phyloP scores from a whole-genome alignment of 2,113 vertebrate genomes.

The Clarias macrocephalus region DNA sequence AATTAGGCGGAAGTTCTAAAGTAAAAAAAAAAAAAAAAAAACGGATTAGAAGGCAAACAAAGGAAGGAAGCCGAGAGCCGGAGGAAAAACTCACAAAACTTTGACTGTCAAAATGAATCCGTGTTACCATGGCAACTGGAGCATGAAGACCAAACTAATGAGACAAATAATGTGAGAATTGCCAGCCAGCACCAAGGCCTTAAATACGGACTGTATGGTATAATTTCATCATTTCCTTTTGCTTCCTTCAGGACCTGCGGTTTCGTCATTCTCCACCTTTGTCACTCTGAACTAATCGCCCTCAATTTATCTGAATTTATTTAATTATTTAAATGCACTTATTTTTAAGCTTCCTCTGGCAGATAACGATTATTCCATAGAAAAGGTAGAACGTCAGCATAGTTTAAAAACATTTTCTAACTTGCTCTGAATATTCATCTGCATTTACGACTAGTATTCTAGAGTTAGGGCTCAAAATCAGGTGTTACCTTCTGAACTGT shows the following conservation, averaged over 20 bases:
- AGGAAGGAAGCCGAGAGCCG: not conserved
- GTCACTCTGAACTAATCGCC: not conserved
- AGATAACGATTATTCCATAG: not conserved
- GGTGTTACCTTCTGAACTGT: not conserved
- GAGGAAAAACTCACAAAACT: conserved; percentile 32
- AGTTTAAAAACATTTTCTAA: not conserved
- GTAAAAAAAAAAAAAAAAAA: not conserved
- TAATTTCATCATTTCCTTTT: conserved; percentile 46
- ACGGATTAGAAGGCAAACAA: not conserved
- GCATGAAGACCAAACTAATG: conserved; percentile 26
- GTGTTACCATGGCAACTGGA: conserved; percentile 37
- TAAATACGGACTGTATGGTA: conserved; percentile 52
- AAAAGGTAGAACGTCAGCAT: not conserved
- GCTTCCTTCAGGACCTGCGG: not conserved
- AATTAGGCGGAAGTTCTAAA: not conserved
- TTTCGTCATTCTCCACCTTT: not conserved
- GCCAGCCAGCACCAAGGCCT: conserved; percentile 18
- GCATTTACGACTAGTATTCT: not conserved
- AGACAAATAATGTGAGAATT: conserved; percentile 25
- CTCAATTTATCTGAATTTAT: not conserved
- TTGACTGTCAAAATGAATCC: conserved; percentile 24
- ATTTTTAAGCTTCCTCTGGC: not conserved
- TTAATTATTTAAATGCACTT: not conserved
- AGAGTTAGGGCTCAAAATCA: not conserved
- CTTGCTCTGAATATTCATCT: not conserved